These are phyloP conservation scores for Rhaphigaster nebulosa DNA, from an alignment of 2,888 invertebrate genomes.

Conservation along the genomic window DNA sequence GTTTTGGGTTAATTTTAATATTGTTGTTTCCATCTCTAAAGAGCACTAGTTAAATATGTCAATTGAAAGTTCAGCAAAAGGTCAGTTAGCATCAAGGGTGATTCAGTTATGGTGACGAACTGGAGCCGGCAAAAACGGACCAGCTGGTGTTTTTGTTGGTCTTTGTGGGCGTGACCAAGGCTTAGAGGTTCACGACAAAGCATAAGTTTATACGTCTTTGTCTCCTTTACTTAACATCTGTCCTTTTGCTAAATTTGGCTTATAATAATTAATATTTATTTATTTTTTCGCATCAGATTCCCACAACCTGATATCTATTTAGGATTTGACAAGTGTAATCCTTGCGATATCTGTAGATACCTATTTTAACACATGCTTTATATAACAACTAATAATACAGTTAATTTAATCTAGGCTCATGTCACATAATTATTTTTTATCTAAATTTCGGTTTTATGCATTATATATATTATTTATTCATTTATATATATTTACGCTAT, in stretches of 20 bases:
- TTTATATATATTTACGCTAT: no score
- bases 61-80: slow-evolving; percentile 16
- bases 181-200: neutral
- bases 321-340: no score
- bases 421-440: no score
- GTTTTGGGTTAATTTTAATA: neutral
- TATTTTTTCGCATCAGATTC: neutral
- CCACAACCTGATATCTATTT: no score
- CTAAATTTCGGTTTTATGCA: no score
- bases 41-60: neutral
- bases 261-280: neutral
- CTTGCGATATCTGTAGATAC: no score
- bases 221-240: neutral
- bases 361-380: no score
- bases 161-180: slow-evolving; percentile 4
- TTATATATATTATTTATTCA: no score
- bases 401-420: no score
- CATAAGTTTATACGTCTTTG: neutral
- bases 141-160: slow-evolving; percentile 28
- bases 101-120: slow-evolving; percentile 1
- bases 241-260: neutral
- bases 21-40: neutral
- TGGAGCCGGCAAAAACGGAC: neutral
- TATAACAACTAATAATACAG: no score
- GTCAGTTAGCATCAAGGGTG: neutral